Evolutionary conservation across 2,113 vertebrate species (phyloP).

Genomic region (Tiliqua scincoides): DNA sequence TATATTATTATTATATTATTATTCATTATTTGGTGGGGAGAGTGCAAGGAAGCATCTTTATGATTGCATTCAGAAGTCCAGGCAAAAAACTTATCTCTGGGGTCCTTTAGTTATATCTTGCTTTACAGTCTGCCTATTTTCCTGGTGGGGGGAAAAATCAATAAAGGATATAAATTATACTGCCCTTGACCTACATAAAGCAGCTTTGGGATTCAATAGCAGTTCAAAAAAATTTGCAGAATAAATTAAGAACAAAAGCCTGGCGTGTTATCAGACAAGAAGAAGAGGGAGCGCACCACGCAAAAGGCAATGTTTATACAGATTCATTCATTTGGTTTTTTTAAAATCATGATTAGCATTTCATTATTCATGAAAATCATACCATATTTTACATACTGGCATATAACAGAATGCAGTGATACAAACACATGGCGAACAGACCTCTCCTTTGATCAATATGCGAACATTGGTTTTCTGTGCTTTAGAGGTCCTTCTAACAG

Average conservation of each 20-base stretch:
- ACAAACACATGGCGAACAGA: no score
- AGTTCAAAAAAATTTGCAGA: neutral
- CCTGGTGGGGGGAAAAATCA: slow-evolving; percentile 1
- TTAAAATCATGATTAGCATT: neutral
- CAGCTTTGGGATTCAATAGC: neutral
- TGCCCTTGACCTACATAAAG: slow-evolving; percentile 15
- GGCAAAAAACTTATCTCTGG: neutral
- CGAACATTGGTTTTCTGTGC: no score
- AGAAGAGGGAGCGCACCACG: neutral
- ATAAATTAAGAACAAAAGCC: neutral
- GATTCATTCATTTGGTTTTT: neutral
- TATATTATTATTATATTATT: no score
- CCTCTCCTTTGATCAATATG: no score
- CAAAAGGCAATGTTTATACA: neutral
- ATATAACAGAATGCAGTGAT: no score
- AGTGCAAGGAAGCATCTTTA: neutral
- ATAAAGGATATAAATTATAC: slow-evolving; percentile 7
- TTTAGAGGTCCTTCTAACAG: no score
- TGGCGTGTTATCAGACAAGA: neutral
- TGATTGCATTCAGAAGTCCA: slow-evolving; percentile 18
- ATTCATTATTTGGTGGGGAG: no score
- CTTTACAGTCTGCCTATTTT: neutral
- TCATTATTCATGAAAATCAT: neutral
- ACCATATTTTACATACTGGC: neutral
- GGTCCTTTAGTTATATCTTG: neutral